Base-by-base conservation (phyloP, 2,797 vertebrate species). In the Eleutherodactylus coqui region DNA sequence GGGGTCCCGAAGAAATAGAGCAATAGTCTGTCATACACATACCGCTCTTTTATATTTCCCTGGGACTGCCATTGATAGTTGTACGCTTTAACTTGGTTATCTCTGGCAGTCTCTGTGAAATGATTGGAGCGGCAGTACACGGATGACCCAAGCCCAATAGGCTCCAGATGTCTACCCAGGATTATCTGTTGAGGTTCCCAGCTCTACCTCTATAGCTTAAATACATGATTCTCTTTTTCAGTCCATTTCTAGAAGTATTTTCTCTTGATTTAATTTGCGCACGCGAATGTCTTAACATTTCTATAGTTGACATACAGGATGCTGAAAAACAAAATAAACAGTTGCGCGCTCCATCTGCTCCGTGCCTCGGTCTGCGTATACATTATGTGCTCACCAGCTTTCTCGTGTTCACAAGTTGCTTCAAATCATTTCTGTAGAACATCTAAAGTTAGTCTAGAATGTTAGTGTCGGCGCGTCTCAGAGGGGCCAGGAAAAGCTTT, bases 191-290 rank as follows among this genome's bases (percentile, higher is more conserved):
- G 3, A 13, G 1, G 24, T n/a, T 9, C 27, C 5, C 49, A 1
- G 5, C 24, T 55, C n/a, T 19, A 55, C 8, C 19, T 9, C 53
- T 17, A 8, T 13, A 16, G 49, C 21, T 21, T 55, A 1, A 27
- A 58, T 58, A 58, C 9, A 27, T 9, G 8, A 19, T 34, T 64
- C 13, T 64, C 29, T 17, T 17, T 32, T 32, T 0, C 29, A 16
- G 29, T 32, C 16, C 17, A 3, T 36, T 34, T 36, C 4, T 34
- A 10, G n/a, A 41, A 64, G 17, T 10, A 1, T 16, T 10, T 19
- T 60, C 53, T 79, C 75, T 64, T 79, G 81, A 83, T 83, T 83
- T 73, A 41, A 83, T 70, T 82, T 73, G 34, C 32, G n/a, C 36
- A 19, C 67, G 21, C 6, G 53, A 53, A 38, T 72, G 80, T 83